Evolutionary conservation across 2,113 vertebrate species (phyloP), one percentile per base, ranked within the genome.

Genomic region (Lota lota): DNA sequence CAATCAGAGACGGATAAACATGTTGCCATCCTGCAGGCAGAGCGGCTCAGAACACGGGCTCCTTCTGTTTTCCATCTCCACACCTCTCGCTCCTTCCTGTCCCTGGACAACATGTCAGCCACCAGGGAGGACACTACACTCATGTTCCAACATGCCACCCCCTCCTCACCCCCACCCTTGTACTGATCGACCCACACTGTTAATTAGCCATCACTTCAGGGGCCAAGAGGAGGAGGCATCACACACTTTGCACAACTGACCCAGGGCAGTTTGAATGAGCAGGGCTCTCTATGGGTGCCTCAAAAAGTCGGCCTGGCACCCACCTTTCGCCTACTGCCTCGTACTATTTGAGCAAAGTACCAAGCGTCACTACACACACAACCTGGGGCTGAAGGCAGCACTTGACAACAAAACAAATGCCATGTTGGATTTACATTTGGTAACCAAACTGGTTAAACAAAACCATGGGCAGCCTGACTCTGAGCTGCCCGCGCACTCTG

Each of bases 1-100:
- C 83, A 28, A 0, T 85, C 76, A 75, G 76, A 71, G 70, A 33
- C 70, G 76, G 83, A 78, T 88, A 88, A 89, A 90, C 88, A 87
- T 89, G 86, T 80, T 89, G 69, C 75, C 85, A 63, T 78, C 74
- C 66, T 63, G 60, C 66, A 28, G 72, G 47, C 53, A 2, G 53
- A 47, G 22, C 40, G 67, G 81, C 66, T 67, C 77, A 56, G 83
- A 81, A 76, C 72, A 67, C 33, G 19, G 53, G 67, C 79, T 86
- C 78, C 77, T 64, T 77, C 62, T 88, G 78, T 84, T 87, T 87
- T 83, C 74, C 74, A 63, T 69, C 62, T 69, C 68, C 36, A 68
- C 61, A 70, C 57, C 67, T 63, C 72, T 76, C 63, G 17, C 75
- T 68, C 65, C 63, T 68, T 36, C 59, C 70, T 8, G 51, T 54